A percentile compares a stretch with the other conserved stretches of the same genome.
Evolutionary conservation across 2,113 vertebrate species (phyloP).

Genomic region (Stegastes partitus): DNA sequence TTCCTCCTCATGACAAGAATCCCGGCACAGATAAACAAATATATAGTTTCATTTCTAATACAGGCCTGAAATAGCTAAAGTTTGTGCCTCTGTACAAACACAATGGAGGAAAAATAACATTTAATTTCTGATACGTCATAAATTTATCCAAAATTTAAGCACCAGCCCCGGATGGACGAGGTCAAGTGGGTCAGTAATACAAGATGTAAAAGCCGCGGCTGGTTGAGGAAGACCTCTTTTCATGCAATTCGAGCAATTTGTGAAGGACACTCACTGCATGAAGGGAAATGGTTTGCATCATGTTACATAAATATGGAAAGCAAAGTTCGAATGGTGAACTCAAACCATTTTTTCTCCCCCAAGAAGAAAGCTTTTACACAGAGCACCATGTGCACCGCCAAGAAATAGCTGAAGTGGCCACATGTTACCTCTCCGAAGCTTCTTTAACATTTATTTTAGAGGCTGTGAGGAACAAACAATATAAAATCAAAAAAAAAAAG

Average conservation of each 20-base stretch:
- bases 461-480: neutral
- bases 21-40: no score
- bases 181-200: neutral
- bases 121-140: neutral
- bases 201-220: neutral
- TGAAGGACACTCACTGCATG: neutral
- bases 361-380: neutral
- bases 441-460: neutral
- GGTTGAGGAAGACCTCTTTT: conserved; percentile 2
- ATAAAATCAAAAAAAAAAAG: conserved; percentile 1
- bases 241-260: conserved; percentile 4
- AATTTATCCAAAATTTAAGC: conserved; percentile 1
- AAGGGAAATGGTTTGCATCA: conserved; percentile 2
- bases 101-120: neutral
- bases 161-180: neutral
- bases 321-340: neutral
- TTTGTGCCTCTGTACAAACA: neutral
- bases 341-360: neutral
- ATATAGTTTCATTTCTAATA: no score
- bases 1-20: neutral
- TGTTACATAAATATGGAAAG: neutral
- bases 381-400: neutral
- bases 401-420: neutral
- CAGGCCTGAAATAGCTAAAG: neutral
- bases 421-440: neutral